Base-by-base conservation (phyloP, 53 echinoderm and acorn worm genomes). In the Apostichopus leukothele region DNA sequence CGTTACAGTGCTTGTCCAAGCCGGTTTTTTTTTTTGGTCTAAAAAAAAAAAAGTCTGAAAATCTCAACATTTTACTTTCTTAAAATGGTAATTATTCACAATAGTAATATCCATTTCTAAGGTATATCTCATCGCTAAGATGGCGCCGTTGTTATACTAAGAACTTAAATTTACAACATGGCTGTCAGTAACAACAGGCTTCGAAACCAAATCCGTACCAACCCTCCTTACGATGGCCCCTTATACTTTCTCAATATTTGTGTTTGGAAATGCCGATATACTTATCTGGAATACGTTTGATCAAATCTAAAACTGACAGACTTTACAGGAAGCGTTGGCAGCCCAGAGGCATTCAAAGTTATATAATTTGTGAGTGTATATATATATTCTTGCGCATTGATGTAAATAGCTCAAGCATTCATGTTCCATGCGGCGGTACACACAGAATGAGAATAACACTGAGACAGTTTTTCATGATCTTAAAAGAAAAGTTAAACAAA, bases 231-330 rank as follows among this genome's bases (percentile, higher is more conserved):
- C 53, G 79, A 19, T 11, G 79, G 79, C 79, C 79, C 79, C 79
- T 53, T 79, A 39, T 39, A 53, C n/a, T 79, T 79, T 51, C 79
- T 51, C 79, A 79, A 79, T 79, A 79, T 79, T 79, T 79, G 54
- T 79, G 79, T 52, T 51, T 13, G 18, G 51, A 51, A 79, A 79
- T 79, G 53, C 51, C 79, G 50, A 79, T 79, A 79, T 79, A 19
- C 79, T 51, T 39, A 39, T 39, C 39, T 39, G 39, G 39, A 39
- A 39, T 39, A 39, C 39, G 39, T 39, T 39, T 39, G 39, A 39
- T 39, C 39, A 39, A 39, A 39, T 39, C 39, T 39, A 39, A 39
- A 39, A 39, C 39, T 39, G 39, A 39, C 39, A 39, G 39, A 3
- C 39, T 39, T 39, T 39, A 39, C 39, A 39, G 39, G 39, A 39